Evolutionary conservation across 1,140 invertebrate genomes (phyloP), one percentile per base, ranked within the genome.

Genomic region (Cotesia typhae): DNA sequence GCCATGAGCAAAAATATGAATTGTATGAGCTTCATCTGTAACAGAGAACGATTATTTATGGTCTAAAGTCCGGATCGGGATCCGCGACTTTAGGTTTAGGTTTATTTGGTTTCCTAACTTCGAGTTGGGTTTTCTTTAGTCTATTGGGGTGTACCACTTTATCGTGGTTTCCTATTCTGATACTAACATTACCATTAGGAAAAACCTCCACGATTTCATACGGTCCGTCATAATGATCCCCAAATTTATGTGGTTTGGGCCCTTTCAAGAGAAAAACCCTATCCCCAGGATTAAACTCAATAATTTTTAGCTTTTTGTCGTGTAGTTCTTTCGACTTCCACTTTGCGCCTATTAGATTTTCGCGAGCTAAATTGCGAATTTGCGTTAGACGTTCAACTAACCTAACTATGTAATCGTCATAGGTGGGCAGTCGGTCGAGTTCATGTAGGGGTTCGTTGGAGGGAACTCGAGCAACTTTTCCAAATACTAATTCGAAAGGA

Each of bases 181-280:
- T 14, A 4, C 51, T 47, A 28, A 69, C 10, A 57, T 64, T 64
- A 4, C 67, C 67, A 17, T 55, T 36, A 2, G 41, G 37, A 12
- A 53, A 17, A 17, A 69, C 6, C 7, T 63, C 17, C 36, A 73
- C n/a, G 35, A 67, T 37, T 69, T 68, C 17, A 20, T 53, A 71
- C 3, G 61, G 70, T 5, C 70, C 60, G 3, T 71, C 60, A 53
- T 71, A 71, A n/a, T 64, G 61, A 38, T 64, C 9, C 6, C 47
- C 61, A 4, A 71, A 37, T 65, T 71, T 71, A 0, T 52, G 14
- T 4, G 47, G 47, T n/a, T 55, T 64, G 0, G 53, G 53, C 28
- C 72, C 71, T 2, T 53, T 71, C 10, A 55, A 20, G 0, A 71
- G 10, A n/a, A 63, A 72, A 17, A 64, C 38, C 12, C 36, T n/a